phyloP scores from a whole-genome alignment of 2,888 invertebrate species.

The Leptothorax acervorum region DNA sequence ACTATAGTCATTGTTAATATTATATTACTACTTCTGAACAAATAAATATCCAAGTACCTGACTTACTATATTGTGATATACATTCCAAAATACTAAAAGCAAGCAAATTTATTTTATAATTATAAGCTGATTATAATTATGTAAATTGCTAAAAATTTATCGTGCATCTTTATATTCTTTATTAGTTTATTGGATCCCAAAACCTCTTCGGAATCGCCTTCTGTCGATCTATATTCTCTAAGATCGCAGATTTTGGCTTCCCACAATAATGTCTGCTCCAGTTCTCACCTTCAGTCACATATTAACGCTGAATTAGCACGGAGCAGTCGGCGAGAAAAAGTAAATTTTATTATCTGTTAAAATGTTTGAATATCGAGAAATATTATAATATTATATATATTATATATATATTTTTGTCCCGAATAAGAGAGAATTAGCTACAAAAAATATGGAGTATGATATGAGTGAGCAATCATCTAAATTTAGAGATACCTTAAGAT shows the following conservation, averaged over 20 bases:
- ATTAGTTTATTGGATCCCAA: constrained; percentile 65
- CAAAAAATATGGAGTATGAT: constrained; percentile 70
- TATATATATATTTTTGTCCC: background rate
- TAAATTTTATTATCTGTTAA: constrained; percentile 51
- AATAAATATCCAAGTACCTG: background rate
- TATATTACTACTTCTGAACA: background rate
- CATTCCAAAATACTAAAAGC: background rate
- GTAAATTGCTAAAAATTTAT: constrained; percentile 2
- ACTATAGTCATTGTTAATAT: background rate
- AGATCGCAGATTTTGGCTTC: constrained; percentile 79
- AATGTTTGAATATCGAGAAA: background rate
- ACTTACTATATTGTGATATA: background rate
- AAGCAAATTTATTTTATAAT: background rate
- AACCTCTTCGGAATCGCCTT: constrained; percentile 61
- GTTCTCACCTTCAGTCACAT: constrained; percentile 80
- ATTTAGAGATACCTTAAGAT: constrained; percentile 54
- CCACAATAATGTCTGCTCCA: constrained; percentile 79
- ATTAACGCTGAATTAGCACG: constrained; percentile 78
- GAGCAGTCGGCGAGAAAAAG: constrained; percentile 74
- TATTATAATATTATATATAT: background rate
- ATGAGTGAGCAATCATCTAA: constrained; percentile 56
- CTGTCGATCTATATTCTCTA: constrained; percentile 71
- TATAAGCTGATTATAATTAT: background rate
- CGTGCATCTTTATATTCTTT: background rate
- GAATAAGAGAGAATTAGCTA: constrained; percentile 68